A percentile compares a stretch with the other conserved stretches of the same genome.
These are phyloP conservation scores for Apistogramma diplotaenia DNA, from an alignment of 2,113 vertebrate genomes.

Conservation along the genomic window DNA sequence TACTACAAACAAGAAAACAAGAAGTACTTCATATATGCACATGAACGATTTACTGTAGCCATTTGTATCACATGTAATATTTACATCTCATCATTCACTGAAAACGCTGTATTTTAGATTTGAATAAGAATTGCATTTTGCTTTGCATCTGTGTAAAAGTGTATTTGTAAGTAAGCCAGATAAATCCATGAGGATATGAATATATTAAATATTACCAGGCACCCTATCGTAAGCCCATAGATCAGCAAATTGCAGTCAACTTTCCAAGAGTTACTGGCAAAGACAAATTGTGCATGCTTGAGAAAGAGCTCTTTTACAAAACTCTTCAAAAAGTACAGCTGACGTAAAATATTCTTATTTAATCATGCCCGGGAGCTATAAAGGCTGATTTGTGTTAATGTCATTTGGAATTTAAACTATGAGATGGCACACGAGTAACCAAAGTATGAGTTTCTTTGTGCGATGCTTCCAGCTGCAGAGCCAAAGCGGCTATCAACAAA, in stretches of 20 bases:
- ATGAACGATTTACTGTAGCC: constrained; percentile 3
- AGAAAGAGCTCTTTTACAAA: constrained; percentile 31
- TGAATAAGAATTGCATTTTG: background rate
- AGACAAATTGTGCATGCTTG: constrained; percentile 37
- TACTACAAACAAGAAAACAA: constrained; percentile 15
- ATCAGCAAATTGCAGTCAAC: constrained; percentile 14
- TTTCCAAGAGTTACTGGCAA: constrained; percentile 1
- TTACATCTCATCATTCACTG: background rate
- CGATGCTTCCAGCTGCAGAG: background rate
- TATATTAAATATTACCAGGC: constrained; percentile 51
- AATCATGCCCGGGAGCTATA: background rate
- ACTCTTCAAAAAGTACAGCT: background rate
- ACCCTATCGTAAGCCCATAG: constrained; percentile 31
- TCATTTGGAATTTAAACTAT: background rate
- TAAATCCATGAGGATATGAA: constrained; percentile 1
- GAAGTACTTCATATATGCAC: constrained; percentile 16
- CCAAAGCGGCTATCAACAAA: background rate
- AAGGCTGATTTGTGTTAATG: background rate
- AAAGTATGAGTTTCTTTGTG: too few species aligned
- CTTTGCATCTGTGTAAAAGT: background rate
- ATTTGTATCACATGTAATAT: background rate
- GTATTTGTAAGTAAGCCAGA: background rate
- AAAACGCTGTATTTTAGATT: background rate
- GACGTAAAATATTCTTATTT: background rate
- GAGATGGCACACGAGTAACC: background rate